Conservation (phyloP, 2,888 invertebrate species). For the Dione juno region DNA sequence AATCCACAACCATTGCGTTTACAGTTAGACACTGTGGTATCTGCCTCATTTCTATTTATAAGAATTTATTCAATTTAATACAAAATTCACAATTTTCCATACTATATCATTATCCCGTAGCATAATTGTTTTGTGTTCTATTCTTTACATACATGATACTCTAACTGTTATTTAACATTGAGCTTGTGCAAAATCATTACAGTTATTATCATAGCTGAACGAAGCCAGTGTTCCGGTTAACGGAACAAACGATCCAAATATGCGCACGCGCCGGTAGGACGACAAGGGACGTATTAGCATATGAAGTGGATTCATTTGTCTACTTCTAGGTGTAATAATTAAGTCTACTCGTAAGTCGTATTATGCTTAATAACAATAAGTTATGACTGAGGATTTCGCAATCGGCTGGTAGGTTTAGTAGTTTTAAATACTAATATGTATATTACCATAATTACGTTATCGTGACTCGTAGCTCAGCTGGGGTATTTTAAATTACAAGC, state of each 20-base stretch:
- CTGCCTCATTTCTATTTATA: too few species aligned
- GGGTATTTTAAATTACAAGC: too few species aligned
- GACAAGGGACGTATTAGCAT: slow-evolving; percentile 50
- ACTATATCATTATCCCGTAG: not conserved
- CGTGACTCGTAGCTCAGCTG: too few species aligned
- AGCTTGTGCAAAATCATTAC: slow-evolving; percentile 29
- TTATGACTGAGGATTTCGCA: not conserved
- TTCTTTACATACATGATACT: not conserved
- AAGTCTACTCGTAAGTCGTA: not conserved
- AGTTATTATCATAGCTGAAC: slow-evolving; percentile 35
- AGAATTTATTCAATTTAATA: too few species aligned
- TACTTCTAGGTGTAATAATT: slow-evolving; percentile 12
- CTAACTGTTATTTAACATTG: slow-evolving; percentile 9
- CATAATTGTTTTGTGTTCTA: not conserved
- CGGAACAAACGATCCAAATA: slow-evolving; percentile 46
- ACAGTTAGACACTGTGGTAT: too few species aligned
- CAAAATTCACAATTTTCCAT: too few species aligned
- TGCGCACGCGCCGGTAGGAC: slow-evolving; percentile 44
- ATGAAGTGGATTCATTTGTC: slow-evolving; percentile 36
- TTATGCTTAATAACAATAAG: slow-evolving; percentile 5
- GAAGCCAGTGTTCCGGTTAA: slow-evolving; percentile 45
- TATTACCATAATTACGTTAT: too few species aligned
- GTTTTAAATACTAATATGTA: not conserved
- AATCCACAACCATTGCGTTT: too few species aligned
- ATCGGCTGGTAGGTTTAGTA: not conserved